Conservation (phyloP, 1,140 invertebrate genomes). For the Bombus balteatus region DNA sequence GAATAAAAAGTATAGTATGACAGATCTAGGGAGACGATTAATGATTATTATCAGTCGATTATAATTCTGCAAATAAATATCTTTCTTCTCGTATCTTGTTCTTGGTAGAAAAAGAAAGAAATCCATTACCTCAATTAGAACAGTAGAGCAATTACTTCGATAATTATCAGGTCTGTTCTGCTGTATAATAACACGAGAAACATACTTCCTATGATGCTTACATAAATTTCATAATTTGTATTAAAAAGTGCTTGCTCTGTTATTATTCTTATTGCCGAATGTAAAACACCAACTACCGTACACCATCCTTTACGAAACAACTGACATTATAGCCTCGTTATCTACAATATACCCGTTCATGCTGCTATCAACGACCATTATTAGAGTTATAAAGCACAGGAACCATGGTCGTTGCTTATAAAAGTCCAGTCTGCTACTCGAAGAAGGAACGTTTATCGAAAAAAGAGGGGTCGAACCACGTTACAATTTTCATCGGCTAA, state of each 20-base stretch:
- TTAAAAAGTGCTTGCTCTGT: not conserved
- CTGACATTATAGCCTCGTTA: not conserved
- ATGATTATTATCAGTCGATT: not conserved
- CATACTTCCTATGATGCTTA: not conserved
- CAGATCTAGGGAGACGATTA: no score
- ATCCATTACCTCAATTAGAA: no score
- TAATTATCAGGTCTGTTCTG: not conserved
- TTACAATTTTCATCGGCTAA: constrained; percentile 2
- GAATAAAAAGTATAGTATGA: no score
- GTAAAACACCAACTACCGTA: not conserved
- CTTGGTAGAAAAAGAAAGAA: not conserved
- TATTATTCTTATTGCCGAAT: not conserved
- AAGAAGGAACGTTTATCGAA: not conserved
- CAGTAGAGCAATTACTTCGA: no score
- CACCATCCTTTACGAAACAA: not conserved
- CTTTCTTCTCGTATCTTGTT: not conserved
- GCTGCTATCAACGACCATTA: not conserved
- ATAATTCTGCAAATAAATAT: not conserved
- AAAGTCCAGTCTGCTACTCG: not conserved
- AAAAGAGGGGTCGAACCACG: not conserved
- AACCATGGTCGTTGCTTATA: not conserved
- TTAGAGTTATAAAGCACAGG: not conserved
- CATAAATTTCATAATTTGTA: not conserved
- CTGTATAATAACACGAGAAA: not conserved
- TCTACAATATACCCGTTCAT: not conserved